These are phyloP conservation scores for Amiota communis DNA, from an alignment of 2,888 invertebrate genomes.

Conservation along the genomic window DNA sequence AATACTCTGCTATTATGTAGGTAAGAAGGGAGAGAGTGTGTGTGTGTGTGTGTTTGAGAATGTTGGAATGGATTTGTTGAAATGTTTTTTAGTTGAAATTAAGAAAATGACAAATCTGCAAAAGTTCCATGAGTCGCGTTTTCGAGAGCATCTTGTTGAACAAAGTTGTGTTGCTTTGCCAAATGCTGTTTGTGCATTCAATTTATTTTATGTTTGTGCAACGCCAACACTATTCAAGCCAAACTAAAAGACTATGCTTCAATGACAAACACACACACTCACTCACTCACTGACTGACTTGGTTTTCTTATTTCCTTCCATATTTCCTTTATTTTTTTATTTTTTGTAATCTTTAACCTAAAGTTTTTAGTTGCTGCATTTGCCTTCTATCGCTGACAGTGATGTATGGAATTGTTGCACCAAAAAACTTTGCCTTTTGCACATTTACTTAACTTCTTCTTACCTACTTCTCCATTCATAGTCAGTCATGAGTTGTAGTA, in stretches of 20 bases:
- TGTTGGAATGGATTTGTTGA: not conserved
- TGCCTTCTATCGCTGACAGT: slow-evolving; percentile 24
- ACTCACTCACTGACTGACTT: not conserved
- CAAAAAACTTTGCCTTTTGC: not conserved
- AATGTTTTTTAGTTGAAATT: slow-evolving; percentile 10
- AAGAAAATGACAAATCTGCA: slow-evolving; percentile 29
- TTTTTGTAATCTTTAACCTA: too few species aligned
- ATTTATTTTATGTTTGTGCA: slow-evolving; percentile 23
- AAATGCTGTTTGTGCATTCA: slow-evolving; percentile 25
- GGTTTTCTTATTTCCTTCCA: not conserved
- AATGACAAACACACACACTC: not conserved
- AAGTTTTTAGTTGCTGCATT: too few species aligned
- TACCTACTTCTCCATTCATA: too few species aligned
- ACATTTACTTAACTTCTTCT: too few species aligned
- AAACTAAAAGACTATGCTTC: too few species aligned
- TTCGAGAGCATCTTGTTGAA: not conserved
- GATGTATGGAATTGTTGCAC: slow-evolving; percentile 20
- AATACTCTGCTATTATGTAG: not conserved
- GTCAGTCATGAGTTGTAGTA: too few species aligned
- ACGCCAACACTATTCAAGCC: not conserved
- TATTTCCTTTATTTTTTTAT: not conserved
- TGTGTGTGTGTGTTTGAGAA: not conserved
- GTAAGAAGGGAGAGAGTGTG: not conserved
- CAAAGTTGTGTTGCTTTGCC: not conserved
- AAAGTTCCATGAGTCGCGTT: slow-evolving; percentile 17